Evolutionary conservation across 2,797 vertebrate species (phyloP).

Genomic region (Periophthalmus magnuspinnatus): DNA sequence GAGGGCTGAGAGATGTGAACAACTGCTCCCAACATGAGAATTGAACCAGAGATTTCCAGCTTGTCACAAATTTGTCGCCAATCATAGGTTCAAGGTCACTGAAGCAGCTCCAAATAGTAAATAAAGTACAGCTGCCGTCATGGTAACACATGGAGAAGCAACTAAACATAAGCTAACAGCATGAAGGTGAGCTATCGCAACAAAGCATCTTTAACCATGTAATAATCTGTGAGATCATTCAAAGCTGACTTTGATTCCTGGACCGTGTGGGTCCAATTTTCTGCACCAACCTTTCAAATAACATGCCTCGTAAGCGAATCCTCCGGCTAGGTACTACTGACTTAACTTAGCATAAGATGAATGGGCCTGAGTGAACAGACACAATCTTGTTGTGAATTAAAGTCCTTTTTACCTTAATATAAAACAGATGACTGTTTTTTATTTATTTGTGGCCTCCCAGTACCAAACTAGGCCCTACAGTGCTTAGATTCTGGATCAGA

Average conservation of each 20-base stretch:
- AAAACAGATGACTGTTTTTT: too few relatives aligned
- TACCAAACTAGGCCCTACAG: too few relatives aligned
- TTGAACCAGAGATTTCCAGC: background rate
- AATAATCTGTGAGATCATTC: background rate
- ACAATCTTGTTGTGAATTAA: slow-evolving; percentile 29
- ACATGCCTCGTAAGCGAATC: too few relatives aligned
- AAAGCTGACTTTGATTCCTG: background rate
- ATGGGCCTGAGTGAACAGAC: too few relatives aligned
- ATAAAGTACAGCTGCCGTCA: background rate
- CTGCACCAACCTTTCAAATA: too few relatives aligned
- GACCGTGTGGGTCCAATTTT: background rate
- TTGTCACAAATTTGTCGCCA: background rate
- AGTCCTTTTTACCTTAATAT: too few relatives aligned
- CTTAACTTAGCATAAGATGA: slow-evolving; percentile 17
- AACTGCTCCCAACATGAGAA: background rate
- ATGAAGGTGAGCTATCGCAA: background rate
- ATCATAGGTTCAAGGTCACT: background rate
- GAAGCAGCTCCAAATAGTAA: background rate
- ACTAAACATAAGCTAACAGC: background rate
- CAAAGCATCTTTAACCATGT: background rate
- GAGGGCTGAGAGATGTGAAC: too few relatives aligned
- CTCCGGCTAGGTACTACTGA: too few relatives aligned
- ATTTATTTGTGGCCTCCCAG: too few relatives aligned
- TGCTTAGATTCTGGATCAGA: too few relatives aligned
- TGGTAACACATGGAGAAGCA: background rate